phyloP scores from a whole-genome alignment of 1,140 invertebrate genomes.

The Latrodectus geometricus region DNA sequence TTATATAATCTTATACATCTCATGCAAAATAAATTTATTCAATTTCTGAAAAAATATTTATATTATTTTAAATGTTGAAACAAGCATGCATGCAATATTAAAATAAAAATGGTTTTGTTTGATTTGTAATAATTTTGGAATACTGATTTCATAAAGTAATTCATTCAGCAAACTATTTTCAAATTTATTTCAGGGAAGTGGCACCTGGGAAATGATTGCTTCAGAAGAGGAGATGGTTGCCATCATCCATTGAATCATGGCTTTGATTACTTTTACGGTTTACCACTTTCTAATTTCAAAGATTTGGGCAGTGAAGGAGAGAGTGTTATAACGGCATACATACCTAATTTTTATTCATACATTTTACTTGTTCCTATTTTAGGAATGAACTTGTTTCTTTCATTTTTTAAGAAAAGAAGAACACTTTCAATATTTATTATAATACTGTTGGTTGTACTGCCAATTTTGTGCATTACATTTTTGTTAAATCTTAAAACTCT shows the following conservation, averaged over 20 bases:
- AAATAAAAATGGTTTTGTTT: too few species aligned
- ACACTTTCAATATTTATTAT: not conserved
- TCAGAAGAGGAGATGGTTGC: slow-evolving; percentile 64
- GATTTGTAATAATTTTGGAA: not conserved
- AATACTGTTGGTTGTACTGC: slow-evolving; percentile 56
- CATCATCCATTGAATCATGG: slow-evolving; percentile 71
- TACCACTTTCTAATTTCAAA: slow-evolving; percentile 70
- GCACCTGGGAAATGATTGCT: slow-evolving; percentile 70
- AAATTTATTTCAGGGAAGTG: slow-evolving; percentile 68
- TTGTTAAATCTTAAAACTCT: slow-evolving; percentile 65
- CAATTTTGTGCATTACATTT: slow-evolving; percentile 39
- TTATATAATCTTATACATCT: too few species aligned
- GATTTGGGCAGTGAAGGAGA: slow-evolving; percentile 67
- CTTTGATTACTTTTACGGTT: slow-evolving; percentile 72
- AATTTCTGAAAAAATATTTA: not conserved
- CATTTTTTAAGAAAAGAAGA: slow-evolving; percentile 14
- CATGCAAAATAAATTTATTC: too few species aligned
- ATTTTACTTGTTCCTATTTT: slow-evolving; percentile 32
- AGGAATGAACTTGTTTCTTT: slow-evolving; percentile 15
- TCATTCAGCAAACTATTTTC: not conserved
- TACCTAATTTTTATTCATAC: slow-evolving; percentile 59
- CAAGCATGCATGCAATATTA: too few species aligned
- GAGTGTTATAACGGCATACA: slow-evolving; percentile 61
- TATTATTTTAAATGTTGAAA: too few species aligned
- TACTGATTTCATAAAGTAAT: not conserved